Evolutionary conservation across 2,113 vertebrate genomes (phyloP), one percentile per base, ranked within the genome.

Genomic region (Bambusicola thoracicus): DNA sequence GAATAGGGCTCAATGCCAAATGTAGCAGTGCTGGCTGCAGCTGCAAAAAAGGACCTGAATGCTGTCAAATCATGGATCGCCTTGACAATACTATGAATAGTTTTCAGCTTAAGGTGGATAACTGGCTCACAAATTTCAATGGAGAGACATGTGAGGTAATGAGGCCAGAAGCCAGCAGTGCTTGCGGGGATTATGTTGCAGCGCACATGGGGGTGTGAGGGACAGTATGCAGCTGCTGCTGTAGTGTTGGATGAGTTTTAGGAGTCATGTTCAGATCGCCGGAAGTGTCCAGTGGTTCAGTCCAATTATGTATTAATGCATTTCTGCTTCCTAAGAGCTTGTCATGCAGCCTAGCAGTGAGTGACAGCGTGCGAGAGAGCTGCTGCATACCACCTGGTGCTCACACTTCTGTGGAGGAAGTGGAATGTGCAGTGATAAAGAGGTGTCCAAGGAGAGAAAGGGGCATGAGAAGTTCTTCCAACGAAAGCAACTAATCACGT

Each of bases 291-390:
- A 63, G 40, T 65, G 40, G 27, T 92, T 87, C 76, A 56, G 43
- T 78, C 91, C 91, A 65, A 20, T 69, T 58, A 72, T 16, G 68
- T 89, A 51, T 95, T 86, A 75, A 36, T 43, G 72, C 58, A 73
- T 56, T 92, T 91, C 56, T 93, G 69, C 66, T 89, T 86, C 58
- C 34, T 88, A 80, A 83, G 82, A 90, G 58, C 91, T 88, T 88
- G 92, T 93, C 87, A 73, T 63, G 36, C 69, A 81, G 85, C 30
- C 43, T 85, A 53, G 61, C 43, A 78, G 83, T 62, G 82, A 77
- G 81, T 87, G 92, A 62, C 84, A 89, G 84, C 55, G 6, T 55
- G n/a, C 29, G 75, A 80, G 87, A 38, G 67, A 46, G 90, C 59
- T 76, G 49, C 87, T 92, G 91, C 75, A 30, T 46, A 8, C 40